Conservation (phyloP, 37 sponge, comb jelly and placozoan genomes). For the Ianthella basta region DNA sequence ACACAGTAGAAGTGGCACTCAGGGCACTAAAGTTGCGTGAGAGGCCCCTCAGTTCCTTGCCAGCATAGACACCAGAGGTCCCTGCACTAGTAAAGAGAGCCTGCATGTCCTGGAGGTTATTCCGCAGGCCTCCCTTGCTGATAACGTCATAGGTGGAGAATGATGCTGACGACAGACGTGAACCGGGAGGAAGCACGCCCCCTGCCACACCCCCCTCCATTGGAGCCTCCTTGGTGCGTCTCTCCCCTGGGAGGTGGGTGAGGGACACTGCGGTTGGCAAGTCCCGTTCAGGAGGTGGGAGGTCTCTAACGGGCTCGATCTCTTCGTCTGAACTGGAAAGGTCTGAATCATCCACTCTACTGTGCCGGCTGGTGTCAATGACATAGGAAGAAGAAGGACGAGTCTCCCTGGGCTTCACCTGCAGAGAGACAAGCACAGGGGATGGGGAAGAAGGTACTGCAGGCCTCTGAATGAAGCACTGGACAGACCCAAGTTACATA, state of each 20-base stretch:
- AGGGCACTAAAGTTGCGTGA: conserved; percentile 7
- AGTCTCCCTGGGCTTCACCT: neutral
- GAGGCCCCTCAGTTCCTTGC: neutral
- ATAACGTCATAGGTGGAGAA: conserved; percentile 6
- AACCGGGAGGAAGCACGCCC: neutral
- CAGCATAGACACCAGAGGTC: neutral
- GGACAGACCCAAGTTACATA: too few relatives aligned
- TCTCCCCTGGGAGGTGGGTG: neutral
- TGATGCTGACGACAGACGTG: neutral
- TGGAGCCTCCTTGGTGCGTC: too few relatives aligned
- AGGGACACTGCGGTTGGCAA: too few relatives aligned
- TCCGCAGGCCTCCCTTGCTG: neutral
- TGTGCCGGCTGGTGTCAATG: conserved; percentile 22
- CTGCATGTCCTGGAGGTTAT: conserved; percentile 7
- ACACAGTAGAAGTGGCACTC: conserved; percentile 1
- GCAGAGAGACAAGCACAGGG: too few relatives aligned
- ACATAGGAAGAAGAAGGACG: neutral
- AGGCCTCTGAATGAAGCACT: too few relatives aligned
- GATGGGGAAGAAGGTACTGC: too few relatives aligned
- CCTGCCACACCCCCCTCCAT: neutral
- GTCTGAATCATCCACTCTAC: conserved; percentile 23
- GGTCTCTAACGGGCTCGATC: neutral
- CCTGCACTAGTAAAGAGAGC: neutral
- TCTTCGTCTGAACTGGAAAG: neutral
- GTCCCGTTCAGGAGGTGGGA: neutral